Conservation (phyloP, 2,797 vertebrate genomes). For the Urosaurus nigricauda region DNA sequence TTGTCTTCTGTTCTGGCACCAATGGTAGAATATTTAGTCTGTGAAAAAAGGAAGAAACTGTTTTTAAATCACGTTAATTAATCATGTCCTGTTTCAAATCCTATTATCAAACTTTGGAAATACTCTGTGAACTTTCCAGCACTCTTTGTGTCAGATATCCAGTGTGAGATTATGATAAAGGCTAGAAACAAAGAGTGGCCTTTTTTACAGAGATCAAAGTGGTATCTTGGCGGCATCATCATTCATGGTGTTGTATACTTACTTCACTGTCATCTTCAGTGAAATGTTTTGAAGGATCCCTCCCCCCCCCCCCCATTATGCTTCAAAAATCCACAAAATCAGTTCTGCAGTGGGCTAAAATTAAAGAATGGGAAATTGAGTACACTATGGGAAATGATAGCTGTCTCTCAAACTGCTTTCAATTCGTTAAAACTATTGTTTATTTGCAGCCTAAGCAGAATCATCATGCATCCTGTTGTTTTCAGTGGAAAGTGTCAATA, state of each 20-base stretch:
- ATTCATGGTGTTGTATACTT: not conserved
- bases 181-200: conserved; percentile 35
- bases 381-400: not conserved
- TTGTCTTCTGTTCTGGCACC: not conserved
- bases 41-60: not conserved
- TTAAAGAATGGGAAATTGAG: not conserved
- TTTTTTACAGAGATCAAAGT: not conserved
- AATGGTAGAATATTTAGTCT: not conserved
- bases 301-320: no score
- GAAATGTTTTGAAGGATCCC: not conserved
- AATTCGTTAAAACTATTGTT: not conserved
- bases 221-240: not conserved
- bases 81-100: conserved; percentile 11
- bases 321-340: not conserved
- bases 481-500: not conserved
- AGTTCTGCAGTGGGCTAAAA: not conserved
- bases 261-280: not conserved
- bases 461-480: conserved; percentile 9
- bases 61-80: not conserved
- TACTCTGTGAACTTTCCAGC: conserved; percentile 20
- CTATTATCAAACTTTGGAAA: conserved; percentile 1
- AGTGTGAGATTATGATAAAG: not conserved
- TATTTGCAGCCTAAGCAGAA: not conserved
- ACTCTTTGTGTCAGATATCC: not conserved
- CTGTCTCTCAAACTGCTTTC: conserved; percentile 3